Evolutionary conservation across 2,888 invertebrate genomes (phyloP), one percentile per base, ranked within the genome.

Genomic region (Spodoptera littoralis): DNA sequence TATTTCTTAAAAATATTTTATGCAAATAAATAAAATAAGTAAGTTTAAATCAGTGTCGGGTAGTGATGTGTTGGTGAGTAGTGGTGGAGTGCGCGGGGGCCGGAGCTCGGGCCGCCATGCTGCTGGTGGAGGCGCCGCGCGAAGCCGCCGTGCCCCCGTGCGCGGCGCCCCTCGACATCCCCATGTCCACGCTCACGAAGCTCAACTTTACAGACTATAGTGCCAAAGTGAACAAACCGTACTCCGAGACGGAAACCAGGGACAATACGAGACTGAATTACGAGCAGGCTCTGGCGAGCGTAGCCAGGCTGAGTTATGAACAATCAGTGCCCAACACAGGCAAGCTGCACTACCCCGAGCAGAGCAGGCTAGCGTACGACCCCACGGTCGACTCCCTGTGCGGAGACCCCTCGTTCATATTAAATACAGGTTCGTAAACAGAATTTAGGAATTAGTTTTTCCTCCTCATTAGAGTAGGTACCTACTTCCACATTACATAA

Each of bases 61-160:
- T 84, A 84, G 85, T 84, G 80, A 91, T 90, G 91, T 85, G 84
- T 84, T 88, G 86, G 85, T 90, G 81, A 90, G 86, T 87, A 86
- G 80, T 82, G 81, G 82, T 84, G 77, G 81, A 80, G 86, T 85
- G 82, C 77, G 80, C 84, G 83, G 84, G 84, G 82, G 81, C 86
- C 83, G 89, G 87, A 91, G 93, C 92, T 89, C 92, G 88, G 91
- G 90, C 95, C 92, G 95, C 95, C 91, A 97, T 97, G 97, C 96
- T 97, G 91, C 96, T 97, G 88, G 97, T 97, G 92, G 96, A 97
- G 95, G 94, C 96, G 85, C 96, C 96, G 84, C 96, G 96, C 89
- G 97, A 97, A 94, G 96, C 96, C 88, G 96, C 97, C 92, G 97
- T 96, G 90, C 93, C 93, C 73, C 91, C 93, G 88, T 92, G 91